A percentile compares a stretch with the other conserved stretches of the same genome.
These are phyloP conservation scores for Corvus moneduloides DNA, from an alignment of 2,113 vertebrate species.

Conservation along the genomic window DNA sequence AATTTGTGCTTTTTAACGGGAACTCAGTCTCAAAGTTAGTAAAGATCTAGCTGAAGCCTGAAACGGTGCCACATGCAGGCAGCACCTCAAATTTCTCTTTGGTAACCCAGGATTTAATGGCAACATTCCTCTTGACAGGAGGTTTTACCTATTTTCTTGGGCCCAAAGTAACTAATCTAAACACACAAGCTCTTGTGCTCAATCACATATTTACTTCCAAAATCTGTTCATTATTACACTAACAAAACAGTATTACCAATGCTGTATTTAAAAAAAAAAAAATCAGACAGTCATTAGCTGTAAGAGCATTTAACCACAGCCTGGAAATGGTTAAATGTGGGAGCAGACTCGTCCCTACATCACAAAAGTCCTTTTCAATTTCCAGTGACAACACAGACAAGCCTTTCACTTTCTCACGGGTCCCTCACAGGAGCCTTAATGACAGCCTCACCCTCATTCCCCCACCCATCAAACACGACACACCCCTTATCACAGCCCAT, in stretches of 20 bases:
- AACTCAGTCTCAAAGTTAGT: background rate
- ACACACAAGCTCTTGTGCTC: background rate
- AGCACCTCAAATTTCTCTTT: background rate
- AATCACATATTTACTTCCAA: background rate
- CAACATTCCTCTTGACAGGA: background rate
- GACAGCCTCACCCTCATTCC: background rate
- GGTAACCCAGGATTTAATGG: background rate
- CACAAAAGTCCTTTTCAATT: background rate
- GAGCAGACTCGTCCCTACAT: background rate
- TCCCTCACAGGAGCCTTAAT: background rate
- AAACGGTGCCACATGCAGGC: background rate
- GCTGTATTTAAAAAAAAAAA: background rate
- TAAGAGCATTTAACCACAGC: background rate
- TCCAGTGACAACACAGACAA: background rate
- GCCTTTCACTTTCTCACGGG: background rate
- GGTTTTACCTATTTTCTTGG: background rate
- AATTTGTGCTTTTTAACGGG: background rate
- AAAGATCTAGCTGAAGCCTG: background rate
- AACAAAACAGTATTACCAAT: background rate
- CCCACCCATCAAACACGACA: background rate
- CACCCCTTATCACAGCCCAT: background rate
- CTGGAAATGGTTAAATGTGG: background rate
- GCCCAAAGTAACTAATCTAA: background rate
- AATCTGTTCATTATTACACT: background rate
- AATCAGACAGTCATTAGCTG: background rate